A percentile compares a stretch with the other conserved stretches of the same genome.
Conservation (phyloP, 2,888 invertebrate genomes). For the Molanna angustata region DNA sequence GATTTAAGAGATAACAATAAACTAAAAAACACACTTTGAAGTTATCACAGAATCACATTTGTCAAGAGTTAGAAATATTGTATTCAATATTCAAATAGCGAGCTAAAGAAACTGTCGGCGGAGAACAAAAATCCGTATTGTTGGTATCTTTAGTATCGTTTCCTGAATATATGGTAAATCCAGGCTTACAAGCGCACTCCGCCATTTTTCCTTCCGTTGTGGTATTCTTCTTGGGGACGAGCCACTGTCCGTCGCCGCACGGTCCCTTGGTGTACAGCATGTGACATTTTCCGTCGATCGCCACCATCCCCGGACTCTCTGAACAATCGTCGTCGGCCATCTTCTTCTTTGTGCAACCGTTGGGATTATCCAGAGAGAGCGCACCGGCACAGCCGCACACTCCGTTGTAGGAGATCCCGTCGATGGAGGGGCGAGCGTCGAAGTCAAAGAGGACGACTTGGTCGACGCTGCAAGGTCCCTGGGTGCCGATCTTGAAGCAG, state of each 20-base stretch:
- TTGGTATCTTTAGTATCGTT: slow-evolving; percentile 37
- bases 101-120: slow-evolving; percentile 62
- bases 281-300: slow-evolving; percentile 68
- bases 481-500: slow-evolving; percentile 75
- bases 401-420: slow-evolving; percentile 80
- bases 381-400: slow-evolving; percentile 69
- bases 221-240: slow-evolving; percentile 35
- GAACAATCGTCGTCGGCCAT: slow-evolving; percentile 50
- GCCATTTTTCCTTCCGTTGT: slow-evolving; percentile 44
- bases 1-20: too few species aligned
- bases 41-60: too few species aligned
- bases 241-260: slow-evolving; percentile 65
- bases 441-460: slow-evolving; percentile 81
- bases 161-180: slow-evolving; percentile 49
- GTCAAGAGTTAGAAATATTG: too few species aligned
- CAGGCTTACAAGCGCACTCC: slow-evolving; percentile 70
- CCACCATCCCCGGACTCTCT: slow-evolving; percentile 60
- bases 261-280: slow-evolving; percentile 76
- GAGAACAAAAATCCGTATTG: slow-evolving; percentile 53
- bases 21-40: too few species aligned
- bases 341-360: slow-evolving; percentile 35
- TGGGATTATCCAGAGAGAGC: slow-evolving; percentile 43
- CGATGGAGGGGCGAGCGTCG: slow-evolving; percentile 70
- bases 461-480: slow-evolving; percentile 70
- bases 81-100: slow-evolving; percentile 59